Percentiles rank a stretch among this genome's conserved stretches.
Conservation (phyloP, 2,797 vertebrate species). For the Gymnopithys bicolor region DNA sequence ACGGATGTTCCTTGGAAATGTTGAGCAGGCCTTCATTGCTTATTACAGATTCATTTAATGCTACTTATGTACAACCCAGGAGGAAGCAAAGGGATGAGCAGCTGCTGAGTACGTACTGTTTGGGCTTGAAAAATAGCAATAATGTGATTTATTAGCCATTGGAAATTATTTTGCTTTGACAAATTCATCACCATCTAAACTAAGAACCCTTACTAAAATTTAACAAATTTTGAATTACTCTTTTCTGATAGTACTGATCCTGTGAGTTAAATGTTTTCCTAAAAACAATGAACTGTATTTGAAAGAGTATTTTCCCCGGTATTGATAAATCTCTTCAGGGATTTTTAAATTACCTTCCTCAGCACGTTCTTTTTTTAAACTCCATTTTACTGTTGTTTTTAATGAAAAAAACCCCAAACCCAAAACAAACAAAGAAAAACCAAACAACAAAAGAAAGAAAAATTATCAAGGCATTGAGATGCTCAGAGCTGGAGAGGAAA, state of each 20-base stretch:
- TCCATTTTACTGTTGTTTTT: not conserved
- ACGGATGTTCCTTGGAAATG: constrained; percentile 95
- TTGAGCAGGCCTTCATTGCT: constrained; percentile 95
- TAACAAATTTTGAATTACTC: not conserved
- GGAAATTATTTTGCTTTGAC: not conserved
- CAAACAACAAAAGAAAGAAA: not conserved
- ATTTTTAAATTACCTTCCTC: not conserved
- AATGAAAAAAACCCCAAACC: not conserved
- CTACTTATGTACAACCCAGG: constrained; percentile 93
- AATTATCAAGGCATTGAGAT: not conserved
- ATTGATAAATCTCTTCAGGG: not conserved
- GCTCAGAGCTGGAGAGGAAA: not conserved
- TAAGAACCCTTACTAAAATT: not conserved
- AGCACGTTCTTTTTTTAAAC: not conserved
- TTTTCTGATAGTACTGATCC: not conserved
- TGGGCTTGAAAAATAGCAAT: not conserved
- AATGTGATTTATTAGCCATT: not conserved
- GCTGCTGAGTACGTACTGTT: constrained; percentile 88
- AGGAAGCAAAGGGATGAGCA: constrained; percentile 97
- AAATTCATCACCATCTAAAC: not conserved
- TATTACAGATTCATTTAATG: constrained; percentile 98
- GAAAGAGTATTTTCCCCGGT: not conserved
- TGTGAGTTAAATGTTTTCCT: not conserved
- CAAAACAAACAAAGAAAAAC: not conserved
- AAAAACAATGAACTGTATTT: not conserved